phyloP scores from a whole-genome alignment of 1,140 invertebrate genomes.

The Cardiocondyla obscurior region DNA sequence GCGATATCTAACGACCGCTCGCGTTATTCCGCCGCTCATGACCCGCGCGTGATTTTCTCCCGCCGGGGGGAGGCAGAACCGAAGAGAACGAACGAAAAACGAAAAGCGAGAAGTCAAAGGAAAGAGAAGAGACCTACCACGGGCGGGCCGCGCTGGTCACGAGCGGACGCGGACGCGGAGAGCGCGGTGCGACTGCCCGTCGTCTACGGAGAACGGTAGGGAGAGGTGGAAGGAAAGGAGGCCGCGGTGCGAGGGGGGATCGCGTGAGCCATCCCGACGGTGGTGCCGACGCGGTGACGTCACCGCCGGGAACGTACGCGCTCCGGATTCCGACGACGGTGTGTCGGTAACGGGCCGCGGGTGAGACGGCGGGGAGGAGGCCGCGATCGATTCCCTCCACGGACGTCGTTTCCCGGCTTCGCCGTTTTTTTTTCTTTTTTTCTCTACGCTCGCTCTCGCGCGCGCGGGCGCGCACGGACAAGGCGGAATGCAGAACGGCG shows the following conservation, averaged over 20 bases:
- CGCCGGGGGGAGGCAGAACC: neutral
- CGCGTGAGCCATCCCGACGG: constrained; percentile 53
- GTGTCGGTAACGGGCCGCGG: neutral
- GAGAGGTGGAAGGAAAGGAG: neutral
- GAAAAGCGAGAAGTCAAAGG: no score
- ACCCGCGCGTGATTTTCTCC: neutral
- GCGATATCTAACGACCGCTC: constrained; percentile 27
- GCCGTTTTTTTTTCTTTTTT: no score
- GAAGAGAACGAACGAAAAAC: neutral
- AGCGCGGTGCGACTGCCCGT: constrained; percentile 18
- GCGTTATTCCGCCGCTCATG: constrained; percentile 20
- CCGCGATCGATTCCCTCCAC: neutral
- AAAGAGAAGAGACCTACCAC: neutral
- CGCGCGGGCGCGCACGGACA: no score
- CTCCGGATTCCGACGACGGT: constrained; percentile 23
- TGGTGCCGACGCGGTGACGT: constrained; percentile 59
- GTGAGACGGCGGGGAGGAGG: constrained; percentile 17
- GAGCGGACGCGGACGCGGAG: neutral
- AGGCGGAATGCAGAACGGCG: no score
- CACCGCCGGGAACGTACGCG: constrained; percentile 43
- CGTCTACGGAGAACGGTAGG: neutral
- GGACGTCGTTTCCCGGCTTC: neutral
- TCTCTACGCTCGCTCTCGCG: neutral
- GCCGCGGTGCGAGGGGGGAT: no score
- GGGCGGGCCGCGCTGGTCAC: neutral